phyloP scores from a whole-genome alignment of 2,888 invertebrate genomes.

The Agrypnus murinus region DNA sequence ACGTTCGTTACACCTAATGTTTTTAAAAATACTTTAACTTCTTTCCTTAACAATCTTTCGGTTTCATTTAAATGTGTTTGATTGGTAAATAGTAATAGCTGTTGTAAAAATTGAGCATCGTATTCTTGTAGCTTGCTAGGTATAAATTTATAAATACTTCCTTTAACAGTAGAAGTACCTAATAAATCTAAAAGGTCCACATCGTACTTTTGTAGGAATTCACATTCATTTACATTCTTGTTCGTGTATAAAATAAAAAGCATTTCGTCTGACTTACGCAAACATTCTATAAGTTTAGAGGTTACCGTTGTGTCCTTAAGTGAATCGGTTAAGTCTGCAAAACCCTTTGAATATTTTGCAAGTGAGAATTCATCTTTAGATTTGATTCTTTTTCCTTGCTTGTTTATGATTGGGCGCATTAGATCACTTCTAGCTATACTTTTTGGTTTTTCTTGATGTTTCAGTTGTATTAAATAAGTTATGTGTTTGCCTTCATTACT shows the following conservation, averaged over 20 bases:
- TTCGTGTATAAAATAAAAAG: slow-evolving; percentile 26
- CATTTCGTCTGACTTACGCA: slow-evolving; percentile 7
- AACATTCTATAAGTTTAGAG: slow-evolving; percentile 10
- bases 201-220: background rate
- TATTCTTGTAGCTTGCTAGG: too few relatives aligned
- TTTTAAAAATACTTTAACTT: slow-evolving; percentile 1
- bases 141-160: background rate
- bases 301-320: background rate
- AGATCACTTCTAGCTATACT: background rate
- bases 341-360: too few relatives aligned
- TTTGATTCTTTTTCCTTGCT: background rate
- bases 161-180: background rate
- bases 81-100: slow-evolving; percentile 7
- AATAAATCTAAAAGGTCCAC: background rate
- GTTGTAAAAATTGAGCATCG: slow-evolving; percentile 13
- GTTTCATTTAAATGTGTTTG: too few relatives aligned
- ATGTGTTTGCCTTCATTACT: background rate
- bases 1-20: background rate
- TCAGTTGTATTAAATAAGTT: slow-evolving; percentile 25
- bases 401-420: too few relatives aligned
- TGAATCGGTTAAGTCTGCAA: too few relatives aligned
- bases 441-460: too few relatives aligned
- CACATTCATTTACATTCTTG: background rate
- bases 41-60: background rate
- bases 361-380: too few relatives aligned